Base-by-base conservation (phyloP, 1,140 invertebrate genomes). In the Drosophila bipectinata region DNA sequence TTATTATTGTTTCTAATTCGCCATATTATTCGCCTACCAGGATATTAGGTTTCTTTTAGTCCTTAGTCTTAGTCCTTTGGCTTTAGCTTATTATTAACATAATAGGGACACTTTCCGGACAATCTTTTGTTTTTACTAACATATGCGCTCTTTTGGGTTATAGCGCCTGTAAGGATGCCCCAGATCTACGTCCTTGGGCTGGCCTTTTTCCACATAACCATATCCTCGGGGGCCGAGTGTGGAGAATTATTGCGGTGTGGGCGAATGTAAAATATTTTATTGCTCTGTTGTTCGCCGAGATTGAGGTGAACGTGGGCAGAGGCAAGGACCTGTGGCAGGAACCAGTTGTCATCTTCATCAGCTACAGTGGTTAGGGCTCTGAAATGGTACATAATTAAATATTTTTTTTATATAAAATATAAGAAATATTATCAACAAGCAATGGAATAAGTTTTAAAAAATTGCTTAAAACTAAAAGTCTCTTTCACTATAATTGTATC, bases 251-350 rank as follows among this genome's bases (percentile, higher is more conserved):
- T 77, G 71, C 57, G 77, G 68, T 77, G 47, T 52, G 45, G 67
- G 28, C 41, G 68, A 72, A 63, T 85, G 76, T 74, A 77, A 85
- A 77, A 84, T 80, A 83, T 84, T 84, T 85, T 72, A 84, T 77
- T 85, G 81, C 72, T 47, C 58, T 76, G 76, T 41, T 72, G 41
- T 67, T 68, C 61, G 49, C 24, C 49, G 54, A 63, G 18, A 80
- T 49, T 67, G 41, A 39, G 52, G 41, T 55, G 44, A 47, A 4
- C 18, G 18, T 47, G 18, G 54, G n/a, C 49, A 48, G 10, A 2
- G 9, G 34, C 10, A n/a, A 37, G 44, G 44, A 9, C 44, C 18
- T 47, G 44, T 9, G 44, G 18, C 44, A 47, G 44, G 44, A 47
- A 4, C 1, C 44, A 10, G 44, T 24, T 47, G 44, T 47, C 44